Percentiles rank a stretch among this genome's conserved stretches.
Conservation (phyloP, 2,113 vertebrate species). For the Atherinomorus stipes region DNA sequence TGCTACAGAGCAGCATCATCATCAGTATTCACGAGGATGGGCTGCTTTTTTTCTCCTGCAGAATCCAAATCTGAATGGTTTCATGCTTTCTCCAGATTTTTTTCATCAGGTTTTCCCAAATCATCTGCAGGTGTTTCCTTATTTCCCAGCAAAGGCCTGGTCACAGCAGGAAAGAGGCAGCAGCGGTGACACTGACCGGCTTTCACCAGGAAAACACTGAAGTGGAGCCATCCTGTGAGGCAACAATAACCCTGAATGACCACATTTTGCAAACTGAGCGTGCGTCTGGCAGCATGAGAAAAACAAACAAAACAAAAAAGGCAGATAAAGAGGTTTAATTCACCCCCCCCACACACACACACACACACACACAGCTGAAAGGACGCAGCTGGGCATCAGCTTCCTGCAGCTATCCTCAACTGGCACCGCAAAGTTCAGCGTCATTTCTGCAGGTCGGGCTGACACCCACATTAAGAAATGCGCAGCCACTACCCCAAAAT, state of each 20-base stretch:
- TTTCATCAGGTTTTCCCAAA: not conserved
- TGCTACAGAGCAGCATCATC: not conserved
- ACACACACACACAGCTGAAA: not conserved
- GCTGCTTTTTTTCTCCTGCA: not conserved
- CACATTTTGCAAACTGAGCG: not conserved
- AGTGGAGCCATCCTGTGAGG: slow-evolving; percentile 33
- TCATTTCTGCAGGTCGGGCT: slow-evolving; percentile 51
- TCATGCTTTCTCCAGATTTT: not conserved
- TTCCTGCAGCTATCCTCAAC: slow-evolving; percentile 25
- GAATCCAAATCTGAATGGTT: not conserved
- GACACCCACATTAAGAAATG: slow-evolving; percentile 66
- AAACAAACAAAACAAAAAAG: too few species aligned
- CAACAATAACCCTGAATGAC: slow-evolving; percentile 15
- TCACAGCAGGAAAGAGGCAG: slow-evolving; percentile 1
- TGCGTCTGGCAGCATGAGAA: not conserved
- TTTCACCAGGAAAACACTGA: slow-evolving; percentile 3
- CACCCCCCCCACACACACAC: too few species aligned
- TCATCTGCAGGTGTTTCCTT: slow-evolving; percentile 16
- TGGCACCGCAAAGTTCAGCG: slow-evolving; percentile 47
- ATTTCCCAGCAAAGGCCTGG: not conserved
- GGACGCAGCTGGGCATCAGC: slow-evolving; percentile 27
- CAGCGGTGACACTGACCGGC: slow-evolving; percentile 16
- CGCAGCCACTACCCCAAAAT: slow-evolving; percentile 68
- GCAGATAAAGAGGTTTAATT: not conserved
- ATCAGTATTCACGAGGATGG: not conserved